Percentiles rank a stretch among this genome's conserved stretches.
phyloP scores from a whole-genome alignment of 2,888 invertebrate species.

The Thelaira solivaga region DNA sequence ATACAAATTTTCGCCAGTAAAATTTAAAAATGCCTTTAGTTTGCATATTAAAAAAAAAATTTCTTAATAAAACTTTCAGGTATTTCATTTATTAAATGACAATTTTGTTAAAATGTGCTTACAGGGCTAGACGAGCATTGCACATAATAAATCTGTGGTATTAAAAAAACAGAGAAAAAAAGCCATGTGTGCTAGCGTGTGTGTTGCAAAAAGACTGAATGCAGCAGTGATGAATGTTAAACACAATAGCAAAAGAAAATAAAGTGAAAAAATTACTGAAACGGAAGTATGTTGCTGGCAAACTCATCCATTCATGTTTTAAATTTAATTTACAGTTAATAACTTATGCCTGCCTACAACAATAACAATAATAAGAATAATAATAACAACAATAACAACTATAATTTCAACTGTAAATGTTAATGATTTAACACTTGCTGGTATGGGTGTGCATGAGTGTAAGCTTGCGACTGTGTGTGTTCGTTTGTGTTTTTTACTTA shows the following conservation, averaged over 20 bases:
- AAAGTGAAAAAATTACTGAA: neutral
- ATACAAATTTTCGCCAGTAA: no score
- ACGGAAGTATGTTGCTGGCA: slow-evolving; percentile 52
- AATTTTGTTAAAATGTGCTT: no score
- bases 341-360: slow-evolving; percentile 54
- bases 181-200: neutral
- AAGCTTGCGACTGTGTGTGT: neutral
- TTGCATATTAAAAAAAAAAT: no score
- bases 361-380: slow-evolving; percentile 24
- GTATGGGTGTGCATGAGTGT: no score
- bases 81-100: no score
- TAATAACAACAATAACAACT: neutral
- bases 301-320: slow-evolving; percentile 56
- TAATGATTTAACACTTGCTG: no score
- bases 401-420: no score
- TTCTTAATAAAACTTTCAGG: no score
- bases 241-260: slow-evolving; percentile 1
- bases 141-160: slow-evolving; percentile 13
- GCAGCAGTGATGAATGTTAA: slow-evolving; percentile 12
- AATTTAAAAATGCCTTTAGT: no score
- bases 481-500: neutral
- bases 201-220: neutral
- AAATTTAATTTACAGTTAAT: slow-evolving; percentile 65
- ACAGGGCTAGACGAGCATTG: no score
- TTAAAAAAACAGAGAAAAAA: neutral